phyloP scores from a whole-genome alignment of 2,888 invertebrate species.

The Drosophila robusta region DNA sequence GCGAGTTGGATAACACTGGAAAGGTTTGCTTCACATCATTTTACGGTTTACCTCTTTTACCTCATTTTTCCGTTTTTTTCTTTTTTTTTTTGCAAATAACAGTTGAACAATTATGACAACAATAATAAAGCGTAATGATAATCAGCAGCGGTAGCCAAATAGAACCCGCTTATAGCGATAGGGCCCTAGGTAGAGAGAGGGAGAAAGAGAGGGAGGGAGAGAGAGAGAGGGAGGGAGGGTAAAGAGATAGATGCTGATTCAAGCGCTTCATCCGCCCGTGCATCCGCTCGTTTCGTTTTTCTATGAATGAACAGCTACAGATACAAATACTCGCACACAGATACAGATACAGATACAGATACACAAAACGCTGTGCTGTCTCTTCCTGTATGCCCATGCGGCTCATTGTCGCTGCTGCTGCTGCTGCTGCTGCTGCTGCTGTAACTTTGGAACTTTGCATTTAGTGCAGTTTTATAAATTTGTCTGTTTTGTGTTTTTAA shows the following conservation, averaged over 20 bases:
- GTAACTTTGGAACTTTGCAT: conserved; percentile 79
- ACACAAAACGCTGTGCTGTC: conserved; percentile 21
- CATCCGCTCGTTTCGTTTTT: conserved; percentile 71
- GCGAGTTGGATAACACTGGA: not conserved
- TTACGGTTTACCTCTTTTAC: not conserved
- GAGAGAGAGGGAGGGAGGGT: conserved; percentile 1
- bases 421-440: conserved; percentile 31
- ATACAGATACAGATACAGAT: conserved; percentile 30
- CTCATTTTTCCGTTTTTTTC: not conserved
- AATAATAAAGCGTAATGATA: conserved; percentile 62
- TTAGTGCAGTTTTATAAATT: conserved; percentile 70
- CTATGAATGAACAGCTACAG: conserved; percentile 69
- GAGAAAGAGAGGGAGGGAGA: not conserved
- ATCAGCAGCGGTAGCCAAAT: conserved; percentile 73
- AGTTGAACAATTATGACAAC: conserved; percentile 69
- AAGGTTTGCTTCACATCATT: not conserved
- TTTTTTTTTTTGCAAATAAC: conserved; percentile 44
- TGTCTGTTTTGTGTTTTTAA: conserved; percentile 54
- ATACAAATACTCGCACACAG: conserved; percentile 21
- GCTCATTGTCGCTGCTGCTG: conserved; percentile 36
- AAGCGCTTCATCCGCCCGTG: conserved; percentile 80
- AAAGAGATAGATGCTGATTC: conserved; percentile 57
- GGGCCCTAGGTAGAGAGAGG: conserved; percentile 2
- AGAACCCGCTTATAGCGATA: conserved; percentile 41
- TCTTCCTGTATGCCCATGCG: conserved; percentile 47